Base-by-base conservation (phyloP, 2,888 invertebrate genomes). In the Amiota communis region DNA sequence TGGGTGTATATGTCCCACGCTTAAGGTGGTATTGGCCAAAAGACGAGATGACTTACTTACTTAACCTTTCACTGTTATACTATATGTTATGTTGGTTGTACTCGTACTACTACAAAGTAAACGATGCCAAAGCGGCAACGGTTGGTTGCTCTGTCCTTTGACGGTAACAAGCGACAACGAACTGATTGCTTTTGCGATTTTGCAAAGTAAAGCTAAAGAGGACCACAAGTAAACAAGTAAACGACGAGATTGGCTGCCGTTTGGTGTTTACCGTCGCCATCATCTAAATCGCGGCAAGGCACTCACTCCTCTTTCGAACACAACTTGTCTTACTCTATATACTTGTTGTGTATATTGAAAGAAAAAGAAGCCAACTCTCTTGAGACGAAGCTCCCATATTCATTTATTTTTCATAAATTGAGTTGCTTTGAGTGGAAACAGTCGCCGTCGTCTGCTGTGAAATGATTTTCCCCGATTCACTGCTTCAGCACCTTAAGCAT, bases 351-450 rank as follows among this genome's bases (percentile, higher is more conserved):
- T 23, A 23, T 23, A 36, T 4, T 36, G 36, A 36, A 36, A 6
- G 36, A 36, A 36, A 36, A 36, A 2, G 36, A 36, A 36, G 36
- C 8, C 36, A 36, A 36, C 36, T 36, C 36, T 36, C 36, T 36
- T 36, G 36, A 36, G 36, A 36, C 36, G 36, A 36, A 36, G 36
- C 36, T 36, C 36, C 12, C n/a, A 63, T 23, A 46, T 63, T 63
- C 46, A 63, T 63, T 63, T 63, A 63, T 63, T 36, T 63, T 68
- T 36, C 67, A 51, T 51, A 68, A 68, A 68, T 68, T 68, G 67
- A 68, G 67, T 68, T 68, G 67, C 13, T 51, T 15, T 20, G 9
- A n/a, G n/a, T 23, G 17, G 10, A 36, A 36, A n/a, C 36, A 36
- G 36, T 2, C 36, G 36, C 36, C 36, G 36, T 36, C 53, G 12